These are phyloP conservation scores for Chaetogeoica ovagalla DNA, from an alignment of 2,888 invertebrate genomes.

Conservation along the genomic window DNA sequence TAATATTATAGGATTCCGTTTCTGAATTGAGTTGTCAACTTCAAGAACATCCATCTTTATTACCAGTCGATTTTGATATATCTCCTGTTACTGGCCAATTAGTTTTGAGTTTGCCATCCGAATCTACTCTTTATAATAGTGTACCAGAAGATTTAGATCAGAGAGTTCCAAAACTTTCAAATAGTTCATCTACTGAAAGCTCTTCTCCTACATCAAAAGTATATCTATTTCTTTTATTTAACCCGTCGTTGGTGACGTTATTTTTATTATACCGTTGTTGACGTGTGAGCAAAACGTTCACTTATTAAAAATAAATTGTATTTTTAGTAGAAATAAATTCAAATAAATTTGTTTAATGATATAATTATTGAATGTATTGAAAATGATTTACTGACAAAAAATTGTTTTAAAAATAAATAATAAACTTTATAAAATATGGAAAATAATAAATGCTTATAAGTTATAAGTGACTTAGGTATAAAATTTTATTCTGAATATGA, in stretches of 20 bases:
- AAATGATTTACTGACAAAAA: too few species aligned
- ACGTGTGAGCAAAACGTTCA: too few species aligned
- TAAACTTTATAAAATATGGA: too few species aligned
- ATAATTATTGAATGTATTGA: too few species aligned
- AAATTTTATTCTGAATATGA: too few species aligned
- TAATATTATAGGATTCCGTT: constrained; percentile 75
- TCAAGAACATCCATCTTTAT: constrained; percentile 86
- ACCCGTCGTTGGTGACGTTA: not conserved
- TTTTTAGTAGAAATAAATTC: too few species aligned
- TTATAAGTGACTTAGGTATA: too few species aligned
- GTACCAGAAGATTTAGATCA: constrained; percentile 72
- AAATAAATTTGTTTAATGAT: too few species aligned
- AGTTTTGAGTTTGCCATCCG: constrained; percentile 66
- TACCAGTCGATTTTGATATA: constrained; percentile 92
- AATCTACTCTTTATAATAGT: constrained; percentile 42
- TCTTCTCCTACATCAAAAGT: constrained; percentile 63
- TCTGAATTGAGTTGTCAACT: constrained; percentile 84
- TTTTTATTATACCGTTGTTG: not conserved
- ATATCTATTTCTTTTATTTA: constrained; percentile 55
- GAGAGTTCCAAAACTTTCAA: constrained; percentile 74
- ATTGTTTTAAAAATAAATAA: too few species aligned
- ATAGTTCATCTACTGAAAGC: constrained; percentile 58
- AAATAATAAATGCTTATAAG: too few species aligned
- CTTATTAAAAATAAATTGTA: too few species aligned
- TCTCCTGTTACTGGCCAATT: constrained; percentile 71